Evolutionary conservation across 2,888 invertebrate species (phyloP), one percentile per base, ranked within the genome.

Genomic region (Sesia apiformis): DNA sequence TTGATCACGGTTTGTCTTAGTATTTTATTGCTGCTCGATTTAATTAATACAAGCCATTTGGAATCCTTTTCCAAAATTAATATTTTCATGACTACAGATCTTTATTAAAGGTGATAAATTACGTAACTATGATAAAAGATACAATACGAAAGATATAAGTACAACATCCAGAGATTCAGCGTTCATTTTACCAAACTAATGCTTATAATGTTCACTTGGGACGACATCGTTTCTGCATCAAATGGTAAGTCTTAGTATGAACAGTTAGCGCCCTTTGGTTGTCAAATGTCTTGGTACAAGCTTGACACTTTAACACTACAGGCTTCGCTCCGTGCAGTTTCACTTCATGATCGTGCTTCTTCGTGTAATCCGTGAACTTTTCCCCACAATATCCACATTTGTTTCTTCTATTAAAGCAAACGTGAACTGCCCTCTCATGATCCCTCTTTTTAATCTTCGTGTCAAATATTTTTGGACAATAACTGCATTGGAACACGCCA

Each of bases 201-300:
- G 23, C 23, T 23, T 23, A 23, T 23, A 2, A 23, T 23, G 1
- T 23, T 23, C 23, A 23, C 23, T 23, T 23, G 23, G 23, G 23
- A 23, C 23, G 23, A 23, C 23, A 23, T 23, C 53, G 50, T 40
- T 71, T 70, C 53, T 74, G 70, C 74, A 81, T 69, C 54, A 79
- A 60, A 63, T 84, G 84, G 53, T 72, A 81, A 0, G 63, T 64
- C 52, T 89, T 78, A 38, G 79, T 84, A 53, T 91, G 91, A 2
- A 78, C 75, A 4, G 83, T 86, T 23, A 91, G 65, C 5, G 90
- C 73, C 39, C 89, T 80, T 46, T 90, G 89, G 56, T 90, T 90
- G 41, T 81, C 79, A 60, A 90, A 91, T 0, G 71, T 75, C 57
- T 81, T 87, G 0, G 81, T 81, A 57, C 91, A 91, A 0, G 89